Evolutionary conservation across 2,113 vertebrate species (phyloP).

Genomic region (Podiceps cristatus): DNA sequence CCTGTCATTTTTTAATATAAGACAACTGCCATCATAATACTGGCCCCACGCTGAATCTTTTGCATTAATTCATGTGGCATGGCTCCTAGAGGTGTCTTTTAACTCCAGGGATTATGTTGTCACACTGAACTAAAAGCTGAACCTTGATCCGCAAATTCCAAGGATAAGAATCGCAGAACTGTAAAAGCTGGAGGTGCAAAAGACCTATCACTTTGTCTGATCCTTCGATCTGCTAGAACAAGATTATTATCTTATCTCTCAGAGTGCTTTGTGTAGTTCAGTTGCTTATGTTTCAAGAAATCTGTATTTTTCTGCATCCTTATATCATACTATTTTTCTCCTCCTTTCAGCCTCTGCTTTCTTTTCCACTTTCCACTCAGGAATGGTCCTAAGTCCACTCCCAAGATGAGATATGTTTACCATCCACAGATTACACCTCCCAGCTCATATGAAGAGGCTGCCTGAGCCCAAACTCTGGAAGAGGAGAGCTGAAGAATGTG

Average conservation of each 20-base stretch:
- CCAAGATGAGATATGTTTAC: neutral
- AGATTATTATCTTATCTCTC: neutral
- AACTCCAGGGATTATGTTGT: slow-evolving; percentile 62
- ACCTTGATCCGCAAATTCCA: slow-evolving; percentile 54
- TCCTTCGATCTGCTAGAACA: neutral
- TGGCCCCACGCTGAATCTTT: slow-evolving; percentile 30
- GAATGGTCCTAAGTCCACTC: neutral
- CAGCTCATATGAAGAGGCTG: neutral
- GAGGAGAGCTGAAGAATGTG: neutral
- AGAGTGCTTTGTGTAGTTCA: neutral
- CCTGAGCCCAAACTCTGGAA: neutral
- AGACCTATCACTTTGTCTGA: neutral
- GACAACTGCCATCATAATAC: slow-evolving; percentile 19
- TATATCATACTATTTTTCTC: neutral
- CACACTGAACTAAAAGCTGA: slow-evolving; percentile 53
- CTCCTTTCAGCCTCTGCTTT: neutral
- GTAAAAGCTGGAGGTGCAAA: slow-evolving; percentile 38
- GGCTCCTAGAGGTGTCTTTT: slow-evolving; percentile 67
- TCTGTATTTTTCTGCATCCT: neutral
- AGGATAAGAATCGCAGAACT: slow-evolving; percentile 37
- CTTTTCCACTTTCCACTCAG: neutral
- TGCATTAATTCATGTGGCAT: slow-evolving; percentile 47
- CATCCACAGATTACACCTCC: neutral
- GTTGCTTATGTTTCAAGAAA: neutral
- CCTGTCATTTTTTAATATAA: slow-evolving; percentile 65